These are phyloP conservation scores for Neogale vison DNA, from an alignment of 2,113 vertebrate species.

Conservation along the genomic window DNA sequence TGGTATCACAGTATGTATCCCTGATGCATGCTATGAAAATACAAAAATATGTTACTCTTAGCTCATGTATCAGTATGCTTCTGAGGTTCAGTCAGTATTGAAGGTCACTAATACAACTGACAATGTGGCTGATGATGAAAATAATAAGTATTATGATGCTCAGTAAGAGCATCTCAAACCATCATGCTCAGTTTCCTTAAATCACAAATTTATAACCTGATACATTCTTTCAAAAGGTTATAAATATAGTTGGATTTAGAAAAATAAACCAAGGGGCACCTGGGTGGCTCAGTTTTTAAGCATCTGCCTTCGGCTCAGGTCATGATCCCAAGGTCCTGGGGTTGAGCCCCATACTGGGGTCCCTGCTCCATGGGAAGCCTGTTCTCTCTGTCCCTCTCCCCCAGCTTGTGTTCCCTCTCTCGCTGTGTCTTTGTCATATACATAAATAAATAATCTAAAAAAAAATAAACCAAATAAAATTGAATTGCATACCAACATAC, in stretches of 20 bases:
- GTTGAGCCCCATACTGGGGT: no score
- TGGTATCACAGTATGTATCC: neutral
- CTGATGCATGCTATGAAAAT: neutral
- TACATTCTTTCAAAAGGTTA: neutral
- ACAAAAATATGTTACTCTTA: neutral
- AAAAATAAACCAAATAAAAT: neutral
- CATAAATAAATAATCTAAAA: no score
- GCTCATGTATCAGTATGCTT: neutral
- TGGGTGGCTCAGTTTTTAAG: no score
- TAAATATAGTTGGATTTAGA: neutral
- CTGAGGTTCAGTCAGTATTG: neutral
- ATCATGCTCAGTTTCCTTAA: neutral
- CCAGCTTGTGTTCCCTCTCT: no score
- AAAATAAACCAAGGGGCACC: neutral
- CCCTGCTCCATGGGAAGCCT: no score
- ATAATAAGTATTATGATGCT: neutral
- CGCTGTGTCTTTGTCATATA: no score
- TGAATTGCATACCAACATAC: neutral
- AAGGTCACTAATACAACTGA: neutral
- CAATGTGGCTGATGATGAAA: neutral
- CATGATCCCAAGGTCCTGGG: no score
- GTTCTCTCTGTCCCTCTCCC: no score
- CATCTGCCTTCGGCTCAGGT: no score
- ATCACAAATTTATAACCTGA: conserved; percentile 1
- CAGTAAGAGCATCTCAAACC: neutral